Base-by-base conservation (phyloP, 2,113 vertebrate species). In the Lepus europaeus region DNA sequence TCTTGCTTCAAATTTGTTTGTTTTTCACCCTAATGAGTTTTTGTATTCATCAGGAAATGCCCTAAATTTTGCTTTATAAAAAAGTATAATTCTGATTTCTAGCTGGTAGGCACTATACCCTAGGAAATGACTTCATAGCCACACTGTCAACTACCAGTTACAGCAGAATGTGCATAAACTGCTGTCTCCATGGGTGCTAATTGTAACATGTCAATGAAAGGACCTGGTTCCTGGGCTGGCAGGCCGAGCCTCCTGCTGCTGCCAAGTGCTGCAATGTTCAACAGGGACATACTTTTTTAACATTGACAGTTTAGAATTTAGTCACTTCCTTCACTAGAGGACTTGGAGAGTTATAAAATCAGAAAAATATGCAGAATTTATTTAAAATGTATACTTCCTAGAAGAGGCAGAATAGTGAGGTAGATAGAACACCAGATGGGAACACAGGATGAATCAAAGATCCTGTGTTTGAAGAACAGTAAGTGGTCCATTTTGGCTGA, bases 191-290 rank as follows among this genome's bases (percentile, higher is more conserved):
- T 83, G 94, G 91, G 93, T 86, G 63, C 86, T 96, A 96, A 95
- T 89, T 97, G 89, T 88, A 95, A 89, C 72, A 83, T 91, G 92
- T 94, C 92, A 95, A 11, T 87, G 86, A 95, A 97, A 95, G 86
- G 79, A 76, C 93, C 76, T 49, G 25, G 31, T 94, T 95, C 77
- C 89, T 20, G 87, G 88, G 86, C 89, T 92, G 81, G n/a, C 8
- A 9, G 39, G n/a, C 72, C 10, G 3, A 87, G 77, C 22, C 45
- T 95, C 90, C 94, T 78, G 68, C 91, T 96, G 94, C 25, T 88
- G 78, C 78, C 69, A 92, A 96, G 73, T 89, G 45, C 74, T 83
- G 6, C 90, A 61, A 76, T 84, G 74, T 93, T 96, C 80, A 76
- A 96, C 20, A 63, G 36, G 74, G 82, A 96, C 45, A 91, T 93